Conservation (phyloP, 2,797 vertebrate genomes). For the Acanthopagrus latus region DNA sequence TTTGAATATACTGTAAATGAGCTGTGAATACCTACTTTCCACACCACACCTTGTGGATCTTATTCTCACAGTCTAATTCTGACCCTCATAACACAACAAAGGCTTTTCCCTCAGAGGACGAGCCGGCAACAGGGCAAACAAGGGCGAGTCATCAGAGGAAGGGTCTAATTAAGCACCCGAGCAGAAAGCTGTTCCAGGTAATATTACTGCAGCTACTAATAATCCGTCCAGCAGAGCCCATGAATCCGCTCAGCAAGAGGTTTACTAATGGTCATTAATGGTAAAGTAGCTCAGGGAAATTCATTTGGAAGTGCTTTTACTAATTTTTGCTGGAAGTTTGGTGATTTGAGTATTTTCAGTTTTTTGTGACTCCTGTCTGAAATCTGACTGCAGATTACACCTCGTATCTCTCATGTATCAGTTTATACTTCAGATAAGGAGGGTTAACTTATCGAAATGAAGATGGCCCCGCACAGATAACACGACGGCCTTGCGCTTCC, state of each 20-base stretch:
- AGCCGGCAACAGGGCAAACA: constrained; percentile 40
- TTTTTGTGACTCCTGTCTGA: too few species aligned
- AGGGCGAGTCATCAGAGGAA: constrained; percentile 45
- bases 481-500: too few species aligned
- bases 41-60: not conserved
- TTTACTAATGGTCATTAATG: not conserved
- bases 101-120: constrained; percentile 44
- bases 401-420: too few species aligned
- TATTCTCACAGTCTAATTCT: not conserved
- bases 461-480: too few species aligned
- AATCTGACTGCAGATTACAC: too few species aligned
- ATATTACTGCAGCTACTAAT: too few species aligned
- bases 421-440: too few species aligned
- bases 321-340: too few species aligned
- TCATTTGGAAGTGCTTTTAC: too few species aligned
- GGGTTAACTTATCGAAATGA: too few species aligned
- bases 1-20: not conserved
- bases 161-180: constrained; percentile 65
- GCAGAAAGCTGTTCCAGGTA: not conserved
- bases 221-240: not conserved
- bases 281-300: too few species aligned
- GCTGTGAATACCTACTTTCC: not conserved
- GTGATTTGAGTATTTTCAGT: not conserved
- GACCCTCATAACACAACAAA: not conserved
- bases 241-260: not conserved